Base-by-base conservation (phyloP, 1,140 invertebrate genomes). In the Diprion similis region DNA sequence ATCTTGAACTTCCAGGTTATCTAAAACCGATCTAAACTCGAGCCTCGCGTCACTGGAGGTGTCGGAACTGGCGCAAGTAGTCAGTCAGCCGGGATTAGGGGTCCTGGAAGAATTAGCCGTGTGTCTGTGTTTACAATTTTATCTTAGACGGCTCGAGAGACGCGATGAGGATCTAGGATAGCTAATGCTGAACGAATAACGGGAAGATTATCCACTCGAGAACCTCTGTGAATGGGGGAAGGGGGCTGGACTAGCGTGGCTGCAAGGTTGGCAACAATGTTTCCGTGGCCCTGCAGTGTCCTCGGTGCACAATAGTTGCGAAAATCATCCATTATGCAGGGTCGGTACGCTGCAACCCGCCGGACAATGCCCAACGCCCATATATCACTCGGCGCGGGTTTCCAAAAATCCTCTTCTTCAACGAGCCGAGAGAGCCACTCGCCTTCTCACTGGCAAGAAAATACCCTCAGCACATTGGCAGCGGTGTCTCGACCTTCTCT, bases 121-220 rank as follows among this genome's bases (percentile, higher is more conserved):
- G 11, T 59, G 8, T 15, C 11, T 15, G 51, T 59, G 51, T 59
- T 59, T 17, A 17, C 11, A 15, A 59, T 59, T 59, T 59, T 59
- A 59, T 59, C 51, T 59, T 4, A 59, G 11, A 13, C 11, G 11
- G 51, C 24, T 37, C 24, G 24, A 37, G 24, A 37, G 2, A 37
- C 24, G 24, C 24, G 24, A 37, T 37, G 24, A 37, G 24, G 24
- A 37, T 37, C 24, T 37, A 6, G 24, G 24, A 37, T 37, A 37
- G 24, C 80, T 86, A 86, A 87, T 86, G 71, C 76, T 78, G 72
- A 84, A 84, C 78, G 81, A 79, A 84, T 86, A 85, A 87, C 83
- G 83, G 85, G 86, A 86, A 87, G 86, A 87, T 87, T 86, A 87
- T 87, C 85, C 84, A 86, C 81, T 82, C 77, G 84, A 86, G 77